These are phyloP conservation scores for Timema podura DNA, from an alignment of 2,888 invertebrate genomes.

Conservation along the genomic window DNA sequence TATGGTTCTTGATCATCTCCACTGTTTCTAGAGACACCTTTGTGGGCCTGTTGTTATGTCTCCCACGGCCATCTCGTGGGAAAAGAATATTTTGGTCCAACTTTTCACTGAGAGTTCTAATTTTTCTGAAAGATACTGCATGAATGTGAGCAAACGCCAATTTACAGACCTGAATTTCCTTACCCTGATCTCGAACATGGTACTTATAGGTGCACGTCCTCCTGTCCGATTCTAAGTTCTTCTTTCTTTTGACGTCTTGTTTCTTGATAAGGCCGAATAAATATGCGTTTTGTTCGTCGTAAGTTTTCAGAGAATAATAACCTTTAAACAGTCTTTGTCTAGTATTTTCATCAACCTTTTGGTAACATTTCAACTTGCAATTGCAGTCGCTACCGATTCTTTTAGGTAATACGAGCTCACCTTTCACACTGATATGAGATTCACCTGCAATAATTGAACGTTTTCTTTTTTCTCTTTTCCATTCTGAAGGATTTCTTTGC, in stretches of 20 bases:
- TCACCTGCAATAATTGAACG: conserved; percentile 53
- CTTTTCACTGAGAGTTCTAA: conserved; percentile 54
- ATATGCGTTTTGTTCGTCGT: conserved; percentile 57
- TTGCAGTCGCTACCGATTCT: conserved; percentile 54
- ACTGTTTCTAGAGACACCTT: conserved; percentile 50
- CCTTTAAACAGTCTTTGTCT: conserved; percentile 53
- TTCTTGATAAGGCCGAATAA: conserved; percentile 56
- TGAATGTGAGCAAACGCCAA: conserved; percentile 57
- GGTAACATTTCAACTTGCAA: conserved; percentile 52
- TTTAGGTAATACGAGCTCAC: conserved; percentile 53
- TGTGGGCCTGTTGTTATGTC: conserved; percentile 52
- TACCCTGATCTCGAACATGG: conserved; percentile 52
- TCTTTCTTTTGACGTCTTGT: conserved; percentile 54
- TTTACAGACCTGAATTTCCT: conserved; percentile 55
- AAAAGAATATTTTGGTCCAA: conserved; percentile 57
- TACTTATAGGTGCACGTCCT: conserved; percentile 56
- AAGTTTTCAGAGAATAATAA: conserved; percentile 54
- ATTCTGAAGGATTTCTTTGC: conserved; percentile 46
- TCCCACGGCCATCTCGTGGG: conserved; percentile 54
- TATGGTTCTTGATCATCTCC: conserved; percentile 54
- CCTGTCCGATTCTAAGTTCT: conserved; percentile 52
- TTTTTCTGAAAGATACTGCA: conserved; percentile 55
- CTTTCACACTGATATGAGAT: conserved; percentile 55
- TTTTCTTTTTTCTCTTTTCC: conserved; percentile 58
- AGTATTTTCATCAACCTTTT: conserved; percentile 51